Evolutionary conservation across 2,797 vertebrate species (phyloP).

Genomic region (Rhinogobio ventralis): DNA sequence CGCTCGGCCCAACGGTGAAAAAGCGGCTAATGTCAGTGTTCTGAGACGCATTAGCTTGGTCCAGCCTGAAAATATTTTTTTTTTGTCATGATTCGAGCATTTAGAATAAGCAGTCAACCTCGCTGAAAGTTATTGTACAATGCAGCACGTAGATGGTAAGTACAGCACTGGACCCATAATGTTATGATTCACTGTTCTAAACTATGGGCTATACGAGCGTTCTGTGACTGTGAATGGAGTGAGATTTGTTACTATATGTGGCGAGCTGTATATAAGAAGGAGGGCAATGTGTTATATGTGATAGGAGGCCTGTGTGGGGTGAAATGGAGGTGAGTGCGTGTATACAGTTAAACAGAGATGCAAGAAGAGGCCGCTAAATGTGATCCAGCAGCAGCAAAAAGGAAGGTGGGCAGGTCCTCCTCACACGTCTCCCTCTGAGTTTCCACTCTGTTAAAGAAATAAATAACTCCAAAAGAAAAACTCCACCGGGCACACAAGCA

Average conservation of each 20-base stretch:
- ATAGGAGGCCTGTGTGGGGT: slow-evolving; percentile 24
- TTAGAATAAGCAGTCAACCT: not conserved
- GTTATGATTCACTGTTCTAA: slow-evolving; percentile 17
- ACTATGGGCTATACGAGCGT: not conserved
- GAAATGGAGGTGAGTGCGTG: slow-evolving; percentile 9
- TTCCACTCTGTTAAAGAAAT: slow-evolving; percentile 60
- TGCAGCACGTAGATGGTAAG: not conserved
- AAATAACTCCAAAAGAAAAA: slow-evolving; percentile 38
- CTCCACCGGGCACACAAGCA: slow-evolving; percentile 53
- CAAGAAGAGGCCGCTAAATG: slow-evolving; percentile 42
- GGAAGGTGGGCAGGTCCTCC: slow-evolving; percentile 67
- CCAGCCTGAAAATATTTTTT: too few species aligned
- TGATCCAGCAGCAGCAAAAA: slow-evolving; percentile 57
- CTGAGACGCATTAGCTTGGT: too few species aligned
- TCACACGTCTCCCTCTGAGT: slow-evolving; percentile 56
- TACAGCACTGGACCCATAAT: slow-evolving; percentile 14
- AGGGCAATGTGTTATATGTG: slow-evolving; percentile 26
- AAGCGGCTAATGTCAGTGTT: too few species aligned
- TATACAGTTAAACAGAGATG: slow-evolving; percentile 20
- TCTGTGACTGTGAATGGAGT: slow-evolving; percentile 19
- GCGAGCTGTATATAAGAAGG: slow-evolving; percentile 19
- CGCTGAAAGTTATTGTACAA: slow-evolving; percentile 4
- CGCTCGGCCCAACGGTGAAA: too few species aligned
- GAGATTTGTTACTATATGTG: slow-evolving; percentile 33
- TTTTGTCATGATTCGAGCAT: too few species aligned